Evolutionary conservation across 2,888 invertebrate species (phyloP).

Genomic region (Thymelicus sylvestris): DNA sequence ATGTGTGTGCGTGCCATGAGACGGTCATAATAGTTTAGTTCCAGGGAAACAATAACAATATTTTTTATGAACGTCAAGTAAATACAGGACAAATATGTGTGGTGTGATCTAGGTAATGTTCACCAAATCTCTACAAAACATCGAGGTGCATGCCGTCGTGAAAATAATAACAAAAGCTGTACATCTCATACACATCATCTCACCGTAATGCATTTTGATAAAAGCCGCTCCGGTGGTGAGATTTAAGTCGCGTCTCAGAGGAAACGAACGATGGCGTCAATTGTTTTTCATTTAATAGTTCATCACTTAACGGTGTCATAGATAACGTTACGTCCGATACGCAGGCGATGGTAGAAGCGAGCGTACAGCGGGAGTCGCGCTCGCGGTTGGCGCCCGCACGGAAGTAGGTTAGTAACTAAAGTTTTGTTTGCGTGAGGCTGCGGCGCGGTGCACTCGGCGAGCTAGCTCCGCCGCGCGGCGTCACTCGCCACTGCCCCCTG

Average conservation of each 20-base stretch:
- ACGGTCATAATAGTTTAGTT: neutral
- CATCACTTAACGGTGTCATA: conserved; percentile 75
- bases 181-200: conserved; percentile 74
- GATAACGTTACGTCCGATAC: conserved; percentile 44
- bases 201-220: conserved; percentile 83
- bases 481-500: conserved; percentile 53
- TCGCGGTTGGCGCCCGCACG: conserved; percentile 82
- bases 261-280: conserved; percentile 57
- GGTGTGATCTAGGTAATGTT: conserved; percentile 44
- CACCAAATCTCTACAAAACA: conserved; percentile 57
- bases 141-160: conserved; percentile 73
- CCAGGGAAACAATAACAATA: neutral
- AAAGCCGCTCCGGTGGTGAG: conserved; percentile 67
- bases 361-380: conserved; percentile 59
- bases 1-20: conserved; percentile 71
- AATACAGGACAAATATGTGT: neutral
- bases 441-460: conserved; percentile 72
- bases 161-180: conserved; percentile 65
- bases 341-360: conserved; percentile 41
- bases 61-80: neutral
- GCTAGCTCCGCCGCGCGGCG: conserved; percentile 61
- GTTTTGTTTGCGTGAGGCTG: conserved; percentile 85
- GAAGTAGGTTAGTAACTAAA: conserved; percentile 85
- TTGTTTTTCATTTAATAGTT: conserved; percentile 66
- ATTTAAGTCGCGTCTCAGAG: conserved; percentile 47